Conservation (phyloP, 1,140 invertebrate species). For the Melipona quadrifasciata region DNA sequence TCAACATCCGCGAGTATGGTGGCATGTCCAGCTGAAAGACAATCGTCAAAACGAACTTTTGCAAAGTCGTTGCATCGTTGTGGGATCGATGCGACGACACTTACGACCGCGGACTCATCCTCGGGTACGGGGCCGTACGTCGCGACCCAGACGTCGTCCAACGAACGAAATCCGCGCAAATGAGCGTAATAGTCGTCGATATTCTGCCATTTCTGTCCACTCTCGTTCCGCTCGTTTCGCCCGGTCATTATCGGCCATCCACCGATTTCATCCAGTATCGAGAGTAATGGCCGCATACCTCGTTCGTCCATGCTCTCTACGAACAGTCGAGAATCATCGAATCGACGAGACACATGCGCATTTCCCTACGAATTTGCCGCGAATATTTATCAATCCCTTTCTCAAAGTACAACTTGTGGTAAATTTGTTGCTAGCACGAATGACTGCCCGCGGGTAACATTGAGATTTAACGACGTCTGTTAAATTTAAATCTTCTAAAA, state of each 20-base stretch:
- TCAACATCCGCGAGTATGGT: not conserved
- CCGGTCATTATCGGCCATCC: conserved; percentile 10
- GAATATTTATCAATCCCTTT: not conserved
- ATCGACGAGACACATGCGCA: not conserved
- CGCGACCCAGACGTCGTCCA: not conserved
- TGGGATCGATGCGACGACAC: not conserved
- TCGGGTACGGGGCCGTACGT: not conserved
- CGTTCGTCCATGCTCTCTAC: not conserved
- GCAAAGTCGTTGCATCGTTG: not conserved
- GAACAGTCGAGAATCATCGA: not conserved
- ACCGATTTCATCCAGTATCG: not conserved
- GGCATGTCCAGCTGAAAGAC: conserved; percentile 1
- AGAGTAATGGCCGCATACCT: not conserved
- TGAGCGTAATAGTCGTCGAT: conserved; percentile 23
- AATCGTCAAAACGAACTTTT: too few species aligned
- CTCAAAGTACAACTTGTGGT: not conserved
- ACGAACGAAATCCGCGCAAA: not conserved
- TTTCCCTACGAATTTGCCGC: not conserved
- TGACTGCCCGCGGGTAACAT: too few species aligned
- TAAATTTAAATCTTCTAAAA: too few species aligned
- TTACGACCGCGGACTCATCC: not conserved
- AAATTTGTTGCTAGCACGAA: too few species aligned
- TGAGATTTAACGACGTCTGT: too few species aligned
- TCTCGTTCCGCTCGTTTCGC: not conserved
- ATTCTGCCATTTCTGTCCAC: conserved; percentile 1